phyloP scores from a whole-genome alignment of 2,797 vertebrate genomes.

The Anolis apletophallus region DNA sequence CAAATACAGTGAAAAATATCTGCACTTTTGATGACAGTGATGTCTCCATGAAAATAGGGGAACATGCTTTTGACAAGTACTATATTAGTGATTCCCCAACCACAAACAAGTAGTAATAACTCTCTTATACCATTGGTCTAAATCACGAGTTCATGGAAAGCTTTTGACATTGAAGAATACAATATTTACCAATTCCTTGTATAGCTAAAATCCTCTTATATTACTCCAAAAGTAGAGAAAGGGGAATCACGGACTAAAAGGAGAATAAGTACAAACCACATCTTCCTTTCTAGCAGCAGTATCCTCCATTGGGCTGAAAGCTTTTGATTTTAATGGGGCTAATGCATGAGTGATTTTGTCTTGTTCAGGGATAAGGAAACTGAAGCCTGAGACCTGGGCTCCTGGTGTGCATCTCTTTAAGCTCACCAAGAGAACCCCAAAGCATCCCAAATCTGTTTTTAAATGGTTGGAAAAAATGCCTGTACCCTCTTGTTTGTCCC shows the following conservation, averaged over 20 bases:
- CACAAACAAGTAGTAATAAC: not conserved
- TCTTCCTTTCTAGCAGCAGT: not conserved
- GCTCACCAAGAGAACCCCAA: not conserved
- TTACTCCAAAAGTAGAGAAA: not conserved
- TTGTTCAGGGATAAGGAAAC: not conserved
- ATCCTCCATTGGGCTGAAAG: not conserved
- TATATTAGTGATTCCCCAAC: no score
- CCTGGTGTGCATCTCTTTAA: not conserved
- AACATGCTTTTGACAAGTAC: no score
- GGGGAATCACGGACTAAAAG: not conserved
- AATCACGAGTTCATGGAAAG: not conserved
- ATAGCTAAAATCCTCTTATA: not conserved
- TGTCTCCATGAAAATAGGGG: no score
- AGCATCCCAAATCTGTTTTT: not conserved
- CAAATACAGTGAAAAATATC: no score
- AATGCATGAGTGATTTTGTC: not conserved
- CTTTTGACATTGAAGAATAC: not conserved
- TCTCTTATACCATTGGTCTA: not conserved
- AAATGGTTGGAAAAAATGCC: no score
- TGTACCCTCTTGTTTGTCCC: no score
- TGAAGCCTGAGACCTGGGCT: not conserved
- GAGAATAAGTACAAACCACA: not conserved
- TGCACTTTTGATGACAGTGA: no score
- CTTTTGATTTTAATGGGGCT: not conserved
- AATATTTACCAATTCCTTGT: not conserved